These are phyloP conservation scores for Daktulosphaira vitifoliae DNA, from an alignment of 1,140 invertebrate species.

Conservation along the genomic window DNA sequence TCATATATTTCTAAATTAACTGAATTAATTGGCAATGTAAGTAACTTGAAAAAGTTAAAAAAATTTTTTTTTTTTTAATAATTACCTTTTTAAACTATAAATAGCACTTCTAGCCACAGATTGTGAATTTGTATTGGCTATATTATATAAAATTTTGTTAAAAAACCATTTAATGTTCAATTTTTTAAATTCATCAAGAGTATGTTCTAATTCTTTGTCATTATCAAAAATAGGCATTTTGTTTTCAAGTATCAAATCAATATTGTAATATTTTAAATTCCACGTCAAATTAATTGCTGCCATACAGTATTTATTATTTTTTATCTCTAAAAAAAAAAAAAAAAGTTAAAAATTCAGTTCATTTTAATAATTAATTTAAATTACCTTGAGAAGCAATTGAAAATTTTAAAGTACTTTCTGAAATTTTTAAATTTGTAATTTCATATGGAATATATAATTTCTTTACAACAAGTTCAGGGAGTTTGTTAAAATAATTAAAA, in stretches of 20 bases:
- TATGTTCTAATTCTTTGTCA: background rate
- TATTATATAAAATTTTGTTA: background rate
- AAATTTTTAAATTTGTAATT: background rate
- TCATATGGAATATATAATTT: conserved; percentile 1
- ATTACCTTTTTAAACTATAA: conserved; percentile 24
- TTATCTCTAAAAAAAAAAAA: conserved; percentile 15
- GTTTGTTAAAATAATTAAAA: background rate
- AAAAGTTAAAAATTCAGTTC: background rate
- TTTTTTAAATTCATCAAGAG: conserved; percentile 8
- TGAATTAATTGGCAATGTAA: too few species aligned
- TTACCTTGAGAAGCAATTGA: too few species aligned
- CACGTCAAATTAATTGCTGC: conserved; percentile 2
- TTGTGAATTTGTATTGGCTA: conserved; percentile 3
- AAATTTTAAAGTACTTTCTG: too few species aligned
- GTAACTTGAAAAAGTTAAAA: too few species aligned
- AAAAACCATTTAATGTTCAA: conserved; percentile 10
- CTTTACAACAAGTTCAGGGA: background rate
- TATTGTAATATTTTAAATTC: conserved; percentile 3
- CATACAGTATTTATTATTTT: background rate
- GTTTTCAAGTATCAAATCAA: conserved; percentile 13
- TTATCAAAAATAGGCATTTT: background rate
- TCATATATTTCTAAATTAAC: too few species aligned
- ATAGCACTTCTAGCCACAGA: background rate
- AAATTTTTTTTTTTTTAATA: too few species aligned
- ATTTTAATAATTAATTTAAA: background rate